Conservation (phyloP, 2,888 invertebrate species). For the Nemurella pictetii region DNA sequence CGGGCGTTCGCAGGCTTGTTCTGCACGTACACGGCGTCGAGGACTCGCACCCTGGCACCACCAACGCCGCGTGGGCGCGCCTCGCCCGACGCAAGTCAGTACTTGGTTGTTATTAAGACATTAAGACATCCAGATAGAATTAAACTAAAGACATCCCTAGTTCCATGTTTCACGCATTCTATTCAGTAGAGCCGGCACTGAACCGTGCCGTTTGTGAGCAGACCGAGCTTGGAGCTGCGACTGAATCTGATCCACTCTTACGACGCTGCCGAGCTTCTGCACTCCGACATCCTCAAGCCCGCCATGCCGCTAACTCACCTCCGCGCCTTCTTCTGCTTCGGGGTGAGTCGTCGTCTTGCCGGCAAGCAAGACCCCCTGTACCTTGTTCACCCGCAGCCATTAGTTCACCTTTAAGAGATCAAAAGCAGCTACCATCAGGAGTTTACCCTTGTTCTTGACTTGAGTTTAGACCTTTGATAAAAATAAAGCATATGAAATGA, state of each 20-base stretch:
- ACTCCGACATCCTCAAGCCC: conserved; percentile 64
- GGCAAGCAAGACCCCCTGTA: too few relatives aligned
- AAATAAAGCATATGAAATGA: too few relatives aligned
- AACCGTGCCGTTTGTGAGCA: conserved; percentile 42
- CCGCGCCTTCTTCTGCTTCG: conserved; percentile 73
- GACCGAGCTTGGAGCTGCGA: conserved; percentile 61
- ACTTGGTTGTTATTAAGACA: too few relatives aligned
- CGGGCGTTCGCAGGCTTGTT: conserved; percentile 57
- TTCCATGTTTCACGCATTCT: too few relatives aligned
- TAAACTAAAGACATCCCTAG: conserved; percentile 9
- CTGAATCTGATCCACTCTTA: conserved; percentile 69
- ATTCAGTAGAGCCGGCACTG: neutral
- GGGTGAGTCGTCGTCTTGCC: too few relatives aligned
- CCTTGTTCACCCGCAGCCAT: too few relatives aligned
- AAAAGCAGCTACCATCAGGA: too few relatives aligned
- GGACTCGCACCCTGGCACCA: conserved; percentile 63
- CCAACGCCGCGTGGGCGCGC: conserved; percentile 65
- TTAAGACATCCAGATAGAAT: too few relatives aligned
- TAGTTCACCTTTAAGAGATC: too few relatives aligned
- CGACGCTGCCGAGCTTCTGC: conserved; percentile 64
- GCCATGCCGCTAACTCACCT: conserved; percentile 74
- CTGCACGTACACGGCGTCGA: conserved; percentile 72
- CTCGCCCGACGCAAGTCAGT: conserved; percentile 57
- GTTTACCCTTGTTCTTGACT: too few relatives aligned
- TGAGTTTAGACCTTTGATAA: too few relatives aligned